Evolutionary conservation across 2,797 vertebrate species (phyloP).

Genomic region (Thripadectes ignobilis): DNA sequence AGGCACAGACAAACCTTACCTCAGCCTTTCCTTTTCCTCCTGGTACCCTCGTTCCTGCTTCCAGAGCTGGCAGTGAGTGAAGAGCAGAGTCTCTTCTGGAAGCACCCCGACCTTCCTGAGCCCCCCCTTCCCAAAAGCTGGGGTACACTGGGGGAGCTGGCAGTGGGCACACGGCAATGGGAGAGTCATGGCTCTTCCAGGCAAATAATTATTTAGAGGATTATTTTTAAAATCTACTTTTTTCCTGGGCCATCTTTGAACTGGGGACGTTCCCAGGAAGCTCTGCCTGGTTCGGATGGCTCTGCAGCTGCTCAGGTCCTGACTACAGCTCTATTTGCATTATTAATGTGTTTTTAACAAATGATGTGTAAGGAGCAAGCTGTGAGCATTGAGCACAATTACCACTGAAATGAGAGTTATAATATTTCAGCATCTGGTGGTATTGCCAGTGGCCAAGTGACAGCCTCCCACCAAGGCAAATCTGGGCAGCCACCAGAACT

Average conservation of each 20-base stretch:
- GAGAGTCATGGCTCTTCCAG: not conserved
- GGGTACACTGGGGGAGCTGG: not conserved
- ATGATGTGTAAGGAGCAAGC: not conserved
- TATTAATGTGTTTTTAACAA: conserved; percentile 20
- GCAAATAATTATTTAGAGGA: not conserved
- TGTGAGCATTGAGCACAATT: not conserved
- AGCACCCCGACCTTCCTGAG: not conserved
- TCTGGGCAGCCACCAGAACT: not conserved
- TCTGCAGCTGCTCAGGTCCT: not conserved
- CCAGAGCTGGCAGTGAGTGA: not conserved
- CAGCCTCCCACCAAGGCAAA: not conserved
- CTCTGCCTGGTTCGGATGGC: not conserved
- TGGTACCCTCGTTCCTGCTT: not conserved
- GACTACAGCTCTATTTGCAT: not conserved
- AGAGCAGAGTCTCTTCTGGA: not conserved
- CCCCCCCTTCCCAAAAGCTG: not conserved
- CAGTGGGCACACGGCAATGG: not conserved
- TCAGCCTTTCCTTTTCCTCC: not conserved
- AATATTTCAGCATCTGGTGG: not conserved
- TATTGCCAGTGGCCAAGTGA: not conserved
- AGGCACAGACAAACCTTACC: not conserved
- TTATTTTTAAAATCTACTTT: not conserved
- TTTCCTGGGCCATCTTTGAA: fast-evolving
- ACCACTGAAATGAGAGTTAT: not conserved
- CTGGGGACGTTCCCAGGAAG: fast-evolving